Evolutionary conservation across 2,888 invertebrate species (phyloP), one percentile per base, ranked within the genome.

Genomic region (Pyrochroa serraticornis): DNA sequence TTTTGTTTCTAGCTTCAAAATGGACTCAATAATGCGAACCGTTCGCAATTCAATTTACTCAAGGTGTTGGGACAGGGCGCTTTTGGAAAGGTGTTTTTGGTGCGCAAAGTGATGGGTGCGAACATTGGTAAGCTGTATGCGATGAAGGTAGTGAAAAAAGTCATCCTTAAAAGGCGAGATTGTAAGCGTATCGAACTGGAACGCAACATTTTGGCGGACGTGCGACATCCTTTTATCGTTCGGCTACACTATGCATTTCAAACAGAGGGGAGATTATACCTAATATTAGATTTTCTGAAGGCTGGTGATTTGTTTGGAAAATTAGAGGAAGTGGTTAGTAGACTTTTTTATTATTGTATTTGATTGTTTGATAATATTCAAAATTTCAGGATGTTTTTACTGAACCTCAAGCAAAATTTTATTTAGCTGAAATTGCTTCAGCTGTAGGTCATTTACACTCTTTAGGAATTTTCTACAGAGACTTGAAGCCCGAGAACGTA

Each of bases 341-440:
- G 12, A 31, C 14, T 45, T 9, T 36, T 46, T 41, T 52, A 14
- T n/a, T 3, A 10, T 3, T 7, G 5, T 5, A 3, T 37, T 50
- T 41, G 3, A 5, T 12, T 1, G 1, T 41, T 7, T 55, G 41
- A 5, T 35, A 10, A 43, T 32, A 14, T 14, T n/a, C n/a, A n/a
- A n/a, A n/a, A n/a, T n/a, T 83, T 49, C 77, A 95, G 95, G 92
- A 97, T 36, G 99, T 99, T 98, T 99, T 99, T 79, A 99, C 99
- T 7, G 99, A 99, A 81, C 98, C 99, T 78, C 99, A 99, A 82
- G 99, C 99, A 0, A 99, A 98, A 82, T 99, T 99, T 83, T 99
- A 99, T 81, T 83, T 99, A 78, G 98, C 99, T 0, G 99, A 99
- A 81, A 82, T 99, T 79, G 97, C 97, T 7, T 84, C 99, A 76